Evolutionary conservation across 2,888 invertebrate genomes (phyloP), one percentile per base, ranked within the genome.

Genomic region (Meta bourneti): DNA sequence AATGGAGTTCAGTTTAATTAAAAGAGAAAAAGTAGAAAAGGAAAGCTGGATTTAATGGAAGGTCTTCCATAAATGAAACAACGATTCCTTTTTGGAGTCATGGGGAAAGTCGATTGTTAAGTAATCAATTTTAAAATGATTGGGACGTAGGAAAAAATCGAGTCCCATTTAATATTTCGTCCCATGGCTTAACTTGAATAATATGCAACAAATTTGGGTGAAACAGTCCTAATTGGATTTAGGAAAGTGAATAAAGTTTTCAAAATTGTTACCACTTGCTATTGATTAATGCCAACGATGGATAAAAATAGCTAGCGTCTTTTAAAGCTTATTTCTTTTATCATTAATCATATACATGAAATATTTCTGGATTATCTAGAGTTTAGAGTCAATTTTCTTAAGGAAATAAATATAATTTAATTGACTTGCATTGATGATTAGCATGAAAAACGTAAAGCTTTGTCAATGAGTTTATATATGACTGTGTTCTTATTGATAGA

Each of bases 1-100:
- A 82, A 49, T 71, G 74, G n/a, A 84, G 19, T 34, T n/a, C 16
- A 74, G 74, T 84, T 84, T 61, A 61, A 61, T 61, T 61, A 16
- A 61, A 16, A 5, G 52, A 34, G 34, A 84, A 48, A 75, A 71
- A 75, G 7, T 49, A 75, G 19, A 75, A 48, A 6, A 75, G 34
- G 72, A 34, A 34, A 34, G 34, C 34, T 34, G 34, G 34, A 34
- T 34, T 34, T 34, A 34, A 34, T 34, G 1, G 34, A 61, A 61
- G 6, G 61, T 61, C 5, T 61, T 61, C 61, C 16, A 5, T 61
- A 61, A 61, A 9, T 61, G 11, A 9, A 61, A 61, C 16, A 9
- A 11, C 16, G 61, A 11, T 9, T 61, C 5, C 6, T 52, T 78
- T 52, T 78, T 78, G 11, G 19, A 7, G 5, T 72, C 72, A 0